phyloP scores from a whole-genome alignment of 2,888 invertebrate genomes.

The Hypselothyrea guttata region DNA sequence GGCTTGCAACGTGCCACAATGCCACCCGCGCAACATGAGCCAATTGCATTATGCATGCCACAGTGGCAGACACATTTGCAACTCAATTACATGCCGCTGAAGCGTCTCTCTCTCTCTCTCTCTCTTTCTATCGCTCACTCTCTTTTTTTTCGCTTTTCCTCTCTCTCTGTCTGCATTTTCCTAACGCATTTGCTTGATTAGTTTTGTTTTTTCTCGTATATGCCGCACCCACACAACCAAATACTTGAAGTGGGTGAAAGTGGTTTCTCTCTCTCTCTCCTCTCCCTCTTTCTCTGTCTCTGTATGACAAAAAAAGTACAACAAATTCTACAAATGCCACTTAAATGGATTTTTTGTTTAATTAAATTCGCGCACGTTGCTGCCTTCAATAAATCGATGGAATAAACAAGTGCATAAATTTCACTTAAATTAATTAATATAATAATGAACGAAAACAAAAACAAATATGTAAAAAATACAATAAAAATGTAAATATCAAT shows the following conservation, averaged over 20 bases:
- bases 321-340: slow-evolving; percentile 46
- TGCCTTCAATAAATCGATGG: slow-evolving; percentile 12
- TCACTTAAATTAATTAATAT: too few species aligned
- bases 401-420: slow-evolving; percentile 35
- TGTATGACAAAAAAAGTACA: background rate
- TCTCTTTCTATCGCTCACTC: background rate
- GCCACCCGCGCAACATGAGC: slow-evolving; percentile 17
- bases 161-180: slow-evolving; percentile 21
- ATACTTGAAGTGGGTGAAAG: slow-evolving; percentile 36
- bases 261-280: slow-evolving; percentile 21
- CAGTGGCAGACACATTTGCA: slow-evolving; percentile 49
- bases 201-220: slow-evolving; percentile 37
- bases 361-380: slow-evolving; percentile 47
- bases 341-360: slow-evolving; percentile 29
- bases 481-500: too few species aligned
- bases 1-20: slow-evolving; percentile 24
- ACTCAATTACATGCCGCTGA: slow-evolving; percentile 51
- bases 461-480: too few species aligned
- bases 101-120: background rate
- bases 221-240: slow-evolving; percentile 39
- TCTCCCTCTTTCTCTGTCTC: slow-evolving; percentile 23
- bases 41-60: slow-evolving; percentile 7
- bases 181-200: slow-evolving; percentile 49
- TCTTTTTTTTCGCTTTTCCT: background rate
- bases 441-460: too few species aligned